A percentile compares a stretch with the other conserved stretches of the same genome.
These are phyloP conservation scores for Colossoma macropomum DNA, from an alignment of 2,113 vertebrate genomes.

Conservation along the genomic window DNA sequence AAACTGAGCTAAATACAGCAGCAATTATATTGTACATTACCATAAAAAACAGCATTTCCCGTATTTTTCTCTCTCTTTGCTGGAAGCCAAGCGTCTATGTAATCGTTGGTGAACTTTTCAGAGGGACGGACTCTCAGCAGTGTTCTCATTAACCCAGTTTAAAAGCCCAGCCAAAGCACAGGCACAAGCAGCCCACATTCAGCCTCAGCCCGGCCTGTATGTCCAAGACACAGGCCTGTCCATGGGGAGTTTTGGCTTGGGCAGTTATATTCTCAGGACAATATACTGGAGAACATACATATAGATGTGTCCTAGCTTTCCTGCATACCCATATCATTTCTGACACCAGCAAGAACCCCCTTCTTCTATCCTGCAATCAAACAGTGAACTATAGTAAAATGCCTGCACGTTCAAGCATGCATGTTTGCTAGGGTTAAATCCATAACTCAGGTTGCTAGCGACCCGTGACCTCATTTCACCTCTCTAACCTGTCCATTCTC, in stretches of 20 bases:
- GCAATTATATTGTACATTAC: neutral
- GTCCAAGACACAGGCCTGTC: neutral
- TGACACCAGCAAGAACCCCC: neutral
- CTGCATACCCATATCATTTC: neutral
- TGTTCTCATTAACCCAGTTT: neutral
- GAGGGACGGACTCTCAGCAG: neutral
- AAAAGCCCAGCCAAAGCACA: neutral
- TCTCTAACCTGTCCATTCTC: too few relatives aligned
- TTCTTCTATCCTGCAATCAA: neutral
- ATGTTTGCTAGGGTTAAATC: too few relatives aligned
- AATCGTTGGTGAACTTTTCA: constrained; percentile 5
- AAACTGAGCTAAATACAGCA: neutral
- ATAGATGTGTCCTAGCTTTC: neutral
- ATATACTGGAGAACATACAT: neutral
- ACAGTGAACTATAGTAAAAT: neutral
- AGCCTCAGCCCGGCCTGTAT: too few relatives aligned
- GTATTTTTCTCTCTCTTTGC: neutral
- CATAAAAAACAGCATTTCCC: neutral
- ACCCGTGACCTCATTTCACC: too few relatives aligned
- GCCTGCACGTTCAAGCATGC: too few relatives aligned
- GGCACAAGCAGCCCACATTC: neutral
- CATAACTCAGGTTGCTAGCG: too few relatives aligned
- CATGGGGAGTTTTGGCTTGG: neutral
- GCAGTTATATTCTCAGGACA: neutral
- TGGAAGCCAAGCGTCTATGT: neutral